Evolutionary conservation across 2,888 invertebrate genomes (phyloP).

Genomic region (Thereva nobilitata): DNA sequence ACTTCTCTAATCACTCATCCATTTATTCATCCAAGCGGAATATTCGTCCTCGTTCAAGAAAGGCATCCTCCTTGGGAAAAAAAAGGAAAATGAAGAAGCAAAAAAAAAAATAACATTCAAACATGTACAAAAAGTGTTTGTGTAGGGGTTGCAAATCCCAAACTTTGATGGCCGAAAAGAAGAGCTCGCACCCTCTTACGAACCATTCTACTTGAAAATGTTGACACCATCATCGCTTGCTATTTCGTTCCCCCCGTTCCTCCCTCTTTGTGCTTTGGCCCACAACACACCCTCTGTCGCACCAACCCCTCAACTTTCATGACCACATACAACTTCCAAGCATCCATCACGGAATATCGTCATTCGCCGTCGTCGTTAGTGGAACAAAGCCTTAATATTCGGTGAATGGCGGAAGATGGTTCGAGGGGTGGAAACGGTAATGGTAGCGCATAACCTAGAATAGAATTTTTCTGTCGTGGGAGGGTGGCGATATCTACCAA

Average conservation of each 20-base stretch:
- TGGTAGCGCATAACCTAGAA: slow-evolving; percentile 20
- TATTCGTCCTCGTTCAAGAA: slow-evolving; percentile 26
- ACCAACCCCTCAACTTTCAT: slow-evolving; percentile 20
- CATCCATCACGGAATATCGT: slow-evolving; percentile 31
- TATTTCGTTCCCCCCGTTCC: neutral
- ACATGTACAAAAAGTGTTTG: slow-evolving; percentile 15
- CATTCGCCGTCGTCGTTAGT: slow-evolving; percentile 31
- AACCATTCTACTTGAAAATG: slow-evolving; percentile 1
- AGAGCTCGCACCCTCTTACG: slow-evolving; percentile 33
- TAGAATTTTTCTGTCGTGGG: neutral
- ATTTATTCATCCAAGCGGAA: slow-evolving; percentile 32
- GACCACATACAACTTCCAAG: slow-evolving; percentile 32
- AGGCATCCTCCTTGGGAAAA: slow-evolving; percentile 11
- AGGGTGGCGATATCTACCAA: slow-evolving; percentile 17
- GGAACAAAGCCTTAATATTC: slow-evolving; percentile 27
- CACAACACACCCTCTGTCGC: neutral
- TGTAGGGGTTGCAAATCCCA: slow-evolving; percentile 25
- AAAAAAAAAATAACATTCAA: slow-evolving; percentile 12
- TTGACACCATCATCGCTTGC: slow-evolving; percentile 19
- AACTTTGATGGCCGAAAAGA: slow-evolving; percentile 32
- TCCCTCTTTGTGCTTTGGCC: neutral
- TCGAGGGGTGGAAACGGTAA: slow-evolving; percentile 7
- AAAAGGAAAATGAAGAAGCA: slow-evolving; percentile 6
- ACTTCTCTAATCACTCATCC: slow-evolving; percentile 34
- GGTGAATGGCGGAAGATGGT: too few relatives aligned